Percentiles rank a stretch among this genome's conserved stretches.
Conservation (phyloP, 2,113 vertebrate genomes). For the Prionailurus viverrinus region DNA sequence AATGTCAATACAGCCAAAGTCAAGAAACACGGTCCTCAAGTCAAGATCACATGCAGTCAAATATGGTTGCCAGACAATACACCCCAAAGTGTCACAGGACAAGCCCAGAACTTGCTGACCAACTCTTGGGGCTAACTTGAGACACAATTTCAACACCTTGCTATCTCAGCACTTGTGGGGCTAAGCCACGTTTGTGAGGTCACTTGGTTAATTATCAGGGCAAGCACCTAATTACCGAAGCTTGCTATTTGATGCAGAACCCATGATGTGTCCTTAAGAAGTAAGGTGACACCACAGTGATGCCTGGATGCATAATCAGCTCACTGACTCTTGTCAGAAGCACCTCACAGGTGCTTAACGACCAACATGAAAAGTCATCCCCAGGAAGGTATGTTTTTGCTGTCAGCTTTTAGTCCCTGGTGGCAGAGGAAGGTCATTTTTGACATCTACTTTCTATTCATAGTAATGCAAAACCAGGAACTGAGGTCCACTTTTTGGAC, state of each 20-base stretch:
- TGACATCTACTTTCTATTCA: background rate
- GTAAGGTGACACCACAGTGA: background rate
- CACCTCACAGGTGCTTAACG: background rate
- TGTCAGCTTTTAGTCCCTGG: background rate
- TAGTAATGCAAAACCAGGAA: background rate
- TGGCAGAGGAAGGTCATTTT: background rate
- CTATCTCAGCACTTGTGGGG: background rate
- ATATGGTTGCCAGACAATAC: background rate
- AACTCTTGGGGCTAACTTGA: background rate
- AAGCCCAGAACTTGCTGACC: background rate
- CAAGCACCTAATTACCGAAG: conserved; percentile 1
- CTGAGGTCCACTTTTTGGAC: background rate
- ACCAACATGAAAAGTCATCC: background rate
- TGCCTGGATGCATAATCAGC: background rate
- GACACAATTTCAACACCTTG: background rate
- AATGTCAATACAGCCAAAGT: background rate
- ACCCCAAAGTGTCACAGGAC: background rate
- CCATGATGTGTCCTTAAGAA: conserved; percentile 33
- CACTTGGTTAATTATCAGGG: background rate
- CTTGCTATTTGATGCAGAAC: conserved; percentile 58
- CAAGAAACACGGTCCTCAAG: background rate
- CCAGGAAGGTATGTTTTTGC: background rate
- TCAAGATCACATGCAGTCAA: background rate
- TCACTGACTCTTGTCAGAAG: background rate
- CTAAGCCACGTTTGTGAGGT: background rate